These are phyloP conservation scores for Poecilia latipinna DNA, from an alignment of 2,113 vertebrate species.

Conservation along the genomic window DNA sequence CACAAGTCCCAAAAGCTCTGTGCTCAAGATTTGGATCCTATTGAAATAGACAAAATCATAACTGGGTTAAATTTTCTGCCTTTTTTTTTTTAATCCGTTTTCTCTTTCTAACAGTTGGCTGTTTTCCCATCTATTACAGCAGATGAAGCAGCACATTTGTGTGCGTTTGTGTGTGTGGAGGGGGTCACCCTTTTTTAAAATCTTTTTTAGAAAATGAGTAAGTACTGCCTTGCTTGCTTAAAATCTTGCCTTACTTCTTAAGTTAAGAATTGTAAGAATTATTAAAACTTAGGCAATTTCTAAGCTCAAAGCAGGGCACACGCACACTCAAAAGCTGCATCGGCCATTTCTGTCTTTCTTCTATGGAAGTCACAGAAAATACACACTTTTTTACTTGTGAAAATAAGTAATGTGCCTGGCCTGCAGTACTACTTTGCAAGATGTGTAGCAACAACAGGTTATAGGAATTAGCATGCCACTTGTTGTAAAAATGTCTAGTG, in stretches of 20 bases:
- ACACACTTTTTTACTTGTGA: no score
- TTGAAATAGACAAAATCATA: neutral
- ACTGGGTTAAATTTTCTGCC: neutral
- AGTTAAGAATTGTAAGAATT: neutral
- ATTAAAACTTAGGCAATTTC: neutral
- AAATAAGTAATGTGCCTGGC: no score
- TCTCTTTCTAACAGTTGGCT: neutral
- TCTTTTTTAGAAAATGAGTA: neutral
- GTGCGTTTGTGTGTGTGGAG: no score
- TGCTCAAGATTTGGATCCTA: neutral
- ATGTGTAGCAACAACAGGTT: neutral
- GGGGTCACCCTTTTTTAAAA: neutral
- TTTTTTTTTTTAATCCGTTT: neutral
- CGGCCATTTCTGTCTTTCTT: no score
- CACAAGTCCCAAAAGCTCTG: neutral
- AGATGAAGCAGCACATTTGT: no score
- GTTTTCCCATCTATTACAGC: no score
- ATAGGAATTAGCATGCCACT: neutral
- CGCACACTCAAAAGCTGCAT: neutral
- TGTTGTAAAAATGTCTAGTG: no score
- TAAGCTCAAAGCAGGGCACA: neutral
- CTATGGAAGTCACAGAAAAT: neutral
- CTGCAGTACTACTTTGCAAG: neutral
- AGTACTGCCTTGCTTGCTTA: neutral
- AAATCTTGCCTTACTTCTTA: neutral